Conservation (phyloP, 2,113 vertebrate genomes). For the Brachypodius melanocephalos region DNA sequence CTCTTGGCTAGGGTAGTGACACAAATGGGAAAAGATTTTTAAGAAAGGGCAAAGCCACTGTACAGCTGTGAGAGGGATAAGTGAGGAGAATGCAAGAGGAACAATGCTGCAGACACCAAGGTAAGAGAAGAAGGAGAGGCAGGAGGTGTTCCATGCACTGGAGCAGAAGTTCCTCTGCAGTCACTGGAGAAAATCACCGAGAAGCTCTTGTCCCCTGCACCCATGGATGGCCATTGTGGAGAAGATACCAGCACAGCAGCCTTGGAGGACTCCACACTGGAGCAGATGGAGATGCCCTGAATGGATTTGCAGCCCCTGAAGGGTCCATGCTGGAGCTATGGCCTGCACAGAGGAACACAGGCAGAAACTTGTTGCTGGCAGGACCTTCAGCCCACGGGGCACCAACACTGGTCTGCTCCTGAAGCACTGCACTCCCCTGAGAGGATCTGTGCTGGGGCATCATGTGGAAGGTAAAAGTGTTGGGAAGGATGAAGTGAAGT, state of each 20-base stretch:
- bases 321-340: not conserved
- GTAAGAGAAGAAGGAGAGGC: not conserved
- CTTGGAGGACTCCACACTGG: not conserved
- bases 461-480: not conserved
- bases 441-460: not conserved
- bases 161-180: not conserved
- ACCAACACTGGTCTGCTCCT: not conserved
- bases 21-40: not conserved
- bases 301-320: not conserved
- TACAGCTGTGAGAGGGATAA: not conserved
- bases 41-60: not conserved
- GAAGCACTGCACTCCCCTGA: not conserved
- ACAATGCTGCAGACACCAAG: not conserved
- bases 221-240: accelerated
- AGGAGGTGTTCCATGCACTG: not conserved
- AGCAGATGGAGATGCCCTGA: not conserved
- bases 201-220: not conserved
- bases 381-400: not conserved
- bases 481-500: not conserved
- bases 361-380: not conserved
- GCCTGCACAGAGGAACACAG: accelerated
- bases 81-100: not conserved
- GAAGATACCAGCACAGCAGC: not conserved
- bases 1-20: not conserved
- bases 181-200: not conserved